phyloP scores from a whole-genome alignment of 2,113 vertebrate species.

The Mormyrus lacerda region DNA sequence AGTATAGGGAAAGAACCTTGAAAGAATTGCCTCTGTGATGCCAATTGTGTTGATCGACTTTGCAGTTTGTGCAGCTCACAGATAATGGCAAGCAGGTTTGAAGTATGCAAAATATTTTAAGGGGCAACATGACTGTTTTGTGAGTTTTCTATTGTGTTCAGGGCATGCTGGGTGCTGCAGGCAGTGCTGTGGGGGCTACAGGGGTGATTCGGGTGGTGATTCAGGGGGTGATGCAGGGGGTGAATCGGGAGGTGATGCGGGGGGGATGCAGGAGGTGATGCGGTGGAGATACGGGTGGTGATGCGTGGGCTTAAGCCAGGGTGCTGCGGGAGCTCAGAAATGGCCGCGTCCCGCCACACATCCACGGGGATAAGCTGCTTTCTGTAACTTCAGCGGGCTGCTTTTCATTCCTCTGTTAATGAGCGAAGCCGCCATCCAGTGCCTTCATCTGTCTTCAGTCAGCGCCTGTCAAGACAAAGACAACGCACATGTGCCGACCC shows the following conservation, averaged over 20 bases:
- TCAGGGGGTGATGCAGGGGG: too few relatives aligned
- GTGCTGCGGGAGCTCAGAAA: neutral
- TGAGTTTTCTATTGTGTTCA: neutral
- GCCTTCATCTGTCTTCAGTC: neutral
- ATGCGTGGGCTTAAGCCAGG: neutral
- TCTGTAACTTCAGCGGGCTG: neutral
- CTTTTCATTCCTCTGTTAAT: neutral
- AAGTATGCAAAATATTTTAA: neutral
- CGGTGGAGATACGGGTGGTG: neutral
- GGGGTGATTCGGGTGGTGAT: too few relatives aligned
- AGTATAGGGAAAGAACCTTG: neutral
- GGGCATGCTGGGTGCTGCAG: neutral
- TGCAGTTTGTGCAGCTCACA: neutral
- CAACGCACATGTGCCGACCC: neutral
- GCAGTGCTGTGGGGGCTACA: neutral
- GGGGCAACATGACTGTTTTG: neutral
- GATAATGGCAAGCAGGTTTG: neutral
- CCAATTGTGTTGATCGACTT: neutral
- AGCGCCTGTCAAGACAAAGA: neutral
- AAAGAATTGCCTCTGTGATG: neutral
- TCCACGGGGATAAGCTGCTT: neutral
- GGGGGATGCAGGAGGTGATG: too few relatives aligned
- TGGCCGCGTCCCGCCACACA: neutral
- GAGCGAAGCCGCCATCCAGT: neutral
- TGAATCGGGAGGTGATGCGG: neutral